These are phyloP conservation scores for Scaptomyza polygonia DNA, from an alignment of 2,888 invertebrate genomes.

Conservation along the genomic window DNA sequence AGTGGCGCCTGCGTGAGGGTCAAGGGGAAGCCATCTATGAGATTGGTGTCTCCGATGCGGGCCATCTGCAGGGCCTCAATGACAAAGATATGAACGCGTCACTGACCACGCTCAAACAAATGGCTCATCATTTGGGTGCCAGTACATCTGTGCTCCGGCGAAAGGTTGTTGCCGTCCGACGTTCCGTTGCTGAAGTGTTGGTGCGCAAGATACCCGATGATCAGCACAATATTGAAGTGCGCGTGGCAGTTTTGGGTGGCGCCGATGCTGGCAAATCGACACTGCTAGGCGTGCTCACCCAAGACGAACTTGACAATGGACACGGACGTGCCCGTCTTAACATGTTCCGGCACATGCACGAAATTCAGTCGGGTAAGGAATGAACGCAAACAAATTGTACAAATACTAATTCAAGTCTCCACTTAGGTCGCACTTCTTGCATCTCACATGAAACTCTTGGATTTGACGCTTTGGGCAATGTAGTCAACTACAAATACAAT, in stretches of 20 bases:
- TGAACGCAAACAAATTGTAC: not conserved
- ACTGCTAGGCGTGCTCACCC: slow-evolving; percentile 96
- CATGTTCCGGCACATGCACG: slow-evolving; percentile 97
- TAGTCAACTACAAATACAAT: slow-evolving; percentile 94
- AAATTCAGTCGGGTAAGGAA: slow-evolving; percentile 89
- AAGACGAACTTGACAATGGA: slow-evolving; percentile 98
- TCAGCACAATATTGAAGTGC: slow-evolving; percentile 94
- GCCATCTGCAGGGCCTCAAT: slow-evolving; percentile 93
- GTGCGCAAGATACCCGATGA: slow-evolving; percentile 95
- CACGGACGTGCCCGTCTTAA: slow-evolving; percentile 96
- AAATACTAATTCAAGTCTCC: not conserved
- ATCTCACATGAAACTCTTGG: slow-evolving; percentile 98
- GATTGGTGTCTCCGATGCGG: slow-evolving; percentile 96
- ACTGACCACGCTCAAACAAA: slow-evolving; percentile 92
- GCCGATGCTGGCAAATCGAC: slow-evolving; percentile 99
- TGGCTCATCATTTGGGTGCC: slow-evolving; percentile 95
- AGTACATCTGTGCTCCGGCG: slow-evolving; percentile 90
- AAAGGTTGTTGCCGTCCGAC: slow-evolving; percentile 85
- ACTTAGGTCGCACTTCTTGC: slow-evolving; percentile 93
- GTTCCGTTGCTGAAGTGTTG: slow-evolving; percentile 93
- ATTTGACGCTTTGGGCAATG: slow-evolving; percentile 93
- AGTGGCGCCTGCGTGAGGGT: slow-evolving; percentile 98
- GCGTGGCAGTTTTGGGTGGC: slow-evolving; percentile 96
- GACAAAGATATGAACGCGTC: slow-evolving; percentile 94
- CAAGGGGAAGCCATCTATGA: slow-evolving; percentile 99